phyloP scores from a whole-genome alignment of 2,888 invertebrate species.

The Clitarchus hookeri region DNA sequence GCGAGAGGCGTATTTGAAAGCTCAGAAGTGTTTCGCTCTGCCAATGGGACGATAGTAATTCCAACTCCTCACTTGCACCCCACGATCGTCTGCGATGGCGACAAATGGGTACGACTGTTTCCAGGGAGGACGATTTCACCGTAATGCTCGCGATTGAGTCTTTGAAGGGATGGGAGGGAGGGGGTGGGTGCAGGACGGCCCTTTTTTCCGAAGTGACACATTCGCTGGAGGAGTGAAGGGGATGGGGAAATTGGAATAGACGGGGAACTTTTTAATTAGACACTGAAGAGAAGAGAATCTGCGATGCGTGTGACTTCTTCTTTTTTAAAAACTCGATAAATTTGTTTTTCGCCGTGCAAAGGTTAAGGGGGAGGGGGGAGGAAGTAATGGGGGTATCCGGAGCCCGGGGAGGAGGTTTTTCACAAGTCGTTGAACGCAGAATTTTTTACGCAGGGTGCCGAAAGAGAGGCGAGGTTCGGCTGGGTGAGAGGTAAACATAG shows the following conservation, averaged over 20 bases:
- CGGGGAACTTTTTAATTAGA: slow-evolving; percentile 24
- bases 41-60: too few species aligned
- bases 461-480: neutral
- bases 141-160: neutral
- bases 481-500: too few species aligned
- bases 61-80: neutral
- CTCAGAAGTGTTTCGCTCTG: too few species aligned
- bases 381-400: neutral
- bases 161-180: too few species aligned
- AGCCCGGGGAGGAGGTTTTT: neutral
- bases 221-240: neutral
- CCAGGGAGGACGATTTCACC: neutral
- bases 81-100: too few species aligned
- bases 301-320: neutral
- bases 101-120: too few species aligned
- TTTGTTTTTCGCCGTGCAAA: neutral
- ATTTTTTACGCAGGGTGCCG: neutral
- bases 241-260: neutral
- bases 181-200: neutral
- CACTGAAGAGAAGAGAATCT: neutral
- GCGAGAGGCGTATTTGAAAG: too few species aligned
- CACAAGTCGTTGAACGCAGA: slow-evolving; percentile 22
- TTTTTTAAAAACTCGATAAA: neutral
- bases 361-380: neutral
- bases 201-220: neutral